Conservation (phyloP, 2,113 vertebrate species). For the Gymnarchus niloticus region DNA sequence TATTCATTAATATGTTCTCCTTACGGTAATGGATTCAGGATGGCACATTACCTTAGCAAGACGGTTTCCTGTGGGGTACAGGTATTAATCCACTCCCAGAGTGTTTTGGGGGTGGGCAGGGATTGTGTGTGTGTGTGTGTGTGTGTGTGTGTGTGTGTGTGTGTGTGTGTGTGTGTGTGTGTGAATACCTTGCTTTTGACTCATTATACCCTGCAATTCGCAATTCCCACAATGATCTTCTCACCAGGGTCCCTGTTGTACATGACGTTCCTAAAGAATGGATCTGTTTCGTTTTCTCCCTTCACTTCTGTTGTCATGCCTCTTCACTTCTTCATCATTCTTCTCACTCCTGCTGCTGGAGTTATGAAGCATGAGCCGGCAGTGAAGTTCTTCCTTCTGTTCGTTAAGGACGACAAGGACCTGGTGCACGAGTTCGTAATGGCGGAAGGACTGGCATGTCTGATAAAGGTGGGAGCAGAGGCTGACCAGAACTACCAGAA, state of each 20-base stretch:
- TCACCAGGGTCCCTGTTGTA: too few relatives aligned
- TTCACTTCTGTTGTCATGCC: too few relatives aligned
- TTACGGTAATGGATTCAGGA: too few relatives aligned
- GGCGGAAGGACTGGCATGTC: conserved; percentile 88
- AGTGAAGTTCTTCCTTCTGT: background rate
- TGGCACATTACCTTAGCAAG: too few relatives aligned
- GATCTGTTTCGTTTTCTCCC: background rate
- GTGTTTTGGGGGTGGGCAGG: background rate
- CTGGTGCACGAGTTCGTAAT: conserved; percentile 96
- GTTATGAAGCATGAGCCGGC: background rate
- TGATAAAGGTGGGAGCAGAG: conserved; percentile 94
- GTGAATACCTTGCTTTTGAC: background rate
- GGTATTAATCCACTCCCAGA: background rate
- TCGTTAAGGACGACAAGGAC: conserved; percentile 90
- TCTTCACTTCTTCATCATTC: background rate
- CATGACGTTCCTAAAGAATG: too few relatives aligned
- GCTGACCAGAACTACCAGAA: conserved; percentile 98
- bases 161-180: background rate
- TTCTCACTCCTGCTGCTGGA: too few relatives aligned
- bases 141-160: background rate
- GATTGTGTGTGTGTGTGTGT: background rate
- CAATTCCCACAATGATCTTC: too few relatives aligned
- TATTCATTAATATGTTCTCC: background rate
- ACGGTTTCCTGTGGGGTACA: background rate
- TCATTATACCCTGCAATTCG: background rate